Evolutionary conservation across 1,140 invertebrate genomes (phyloP).

Genomic region (Hycleus cichorii): DNA sequence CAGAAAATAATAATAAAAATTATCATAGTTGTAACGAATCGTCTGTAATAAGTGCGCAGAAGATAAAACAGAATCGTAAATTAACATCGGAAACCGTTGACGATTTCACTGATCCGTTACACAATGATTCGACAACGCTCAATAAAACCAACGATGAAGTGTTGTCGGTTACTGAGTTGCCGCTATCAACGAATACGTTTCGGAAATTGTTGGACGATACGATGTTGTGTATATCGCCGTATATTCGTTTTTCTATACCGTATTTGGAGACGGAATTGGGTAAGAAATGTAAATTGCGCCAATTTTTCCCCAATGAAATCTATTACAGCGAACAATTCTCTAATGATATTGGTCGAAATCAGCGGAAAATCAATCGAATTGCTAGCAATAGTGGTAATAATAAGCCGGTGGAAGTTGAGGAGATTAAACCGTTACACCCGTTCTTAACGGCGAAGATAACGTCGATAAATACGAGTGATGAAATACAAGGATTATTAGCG

Average conservation of each 20-base stretch:
- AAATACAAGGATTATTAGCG: slow-evolving; percentile 67
- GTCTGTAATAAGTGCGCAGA: neutral
- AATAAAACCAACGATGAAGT: slow-evolving; percentile 24
- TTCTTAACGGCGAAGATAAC: slow-evolving; percentile 68
- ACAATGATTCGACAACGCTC: slow-evolving; percentile 56
- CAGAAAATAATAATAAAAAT: slow-evolving; percentile 23
- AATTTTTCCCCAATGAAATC: slow-evolving; percentile 72
- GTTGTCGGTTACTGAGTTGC: slow-evolving; percentile 51
- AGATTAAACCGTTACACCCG: slow-evolving; percentile 51
- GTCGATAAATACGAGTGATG: slow-evolving; percentile 51
- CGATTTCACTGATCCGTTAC: slow-evolving; percentile 66
- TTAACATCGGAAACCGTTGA: slow-evolving; percentile 26
- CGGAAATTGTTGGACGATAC: slow-evolving; percentile 66
- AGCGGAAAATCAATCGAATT: neutral
- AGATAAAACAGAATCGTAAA: neutral
- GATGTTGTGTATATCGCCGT: slow-evolving; percentile 79
- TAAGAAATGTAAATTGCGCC: slow-evolving; percentile 64
- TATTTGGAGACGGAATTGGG: slow-evolving; percentile 83
- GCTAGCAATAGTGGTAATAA: neutral
- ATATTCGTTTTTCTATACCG: slow-evolving; percentile 75
- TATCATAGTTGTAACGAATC: neutral
- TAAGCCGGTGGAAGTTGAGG: neutral
- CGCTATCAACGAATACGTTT: slow-evolving; percentile 58
- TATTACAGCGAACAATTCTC: slow-evolving; percentile 61
- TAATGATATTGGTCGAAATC: neutral